Evolutionary conservation across 2,113 vertebrate species (phyloP), one percentile per base, ranked within the genome.

Genomic region (Lepus europaeus): DNA sequence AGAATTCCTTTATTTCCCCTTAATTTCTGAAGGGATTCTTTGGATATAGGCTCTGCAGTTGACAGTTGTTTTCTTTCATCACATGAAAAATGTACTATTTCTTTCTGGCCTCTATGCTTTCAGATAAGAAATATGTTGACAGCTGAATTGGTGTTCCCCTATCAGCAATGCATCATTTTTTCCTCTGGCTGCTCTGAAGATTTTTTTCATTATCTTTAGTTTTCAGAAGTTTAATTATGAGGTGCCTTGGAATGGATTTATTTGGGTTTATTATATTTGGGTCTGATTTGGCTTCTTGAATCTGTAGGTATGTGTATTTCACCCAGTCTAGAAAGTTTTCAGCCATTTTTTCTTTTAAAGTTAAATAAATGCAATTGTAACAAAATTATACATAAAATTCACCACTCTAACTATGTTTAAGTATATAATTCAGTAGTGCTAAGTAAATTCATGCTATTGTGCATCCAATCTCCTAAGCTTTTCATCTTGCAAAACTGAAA

Each of bases 171-270:
- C 13, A 93, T 68, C n/a, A 69, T 72, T 77, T 84, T 33, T 23
- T 59, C 56, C 25, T 72, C 8, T 72, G 68, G 33, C 13, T 88
- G 79, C 45, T 85, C 70, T 94, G 39, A 95, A 87, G 36, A 76
- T 45, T 61, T 79, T 80, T 61, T 89, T 82, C 49, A 87, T 76
- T 86, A 86, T 45, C 7, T 73, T 82, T 70, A 85, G 20, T 84
- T 89, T 90, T 93, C 33, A 85, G 68, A 84, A 92, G 36, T 80
- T 81, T 93, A 86, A 93, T 88, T 93, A 81, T 94, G 29, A 70
- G 49, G 39, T 79, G 2, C 56, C 45, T 87, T 87, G 20, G 33
- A 22, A 92, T 76, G 23, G 12, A 45, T 74, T 92, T 90, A 87
- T 87, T 92, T 89, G 16, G 49, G 20, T 88, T 94, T 79, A 93